Percentiles rank a stretch among this genome's conserved stretches.
phyloP scores from a whole-genome alignment of 1,140 invertebrate species.

The Pseudomyrmex gracilis region DNA sequence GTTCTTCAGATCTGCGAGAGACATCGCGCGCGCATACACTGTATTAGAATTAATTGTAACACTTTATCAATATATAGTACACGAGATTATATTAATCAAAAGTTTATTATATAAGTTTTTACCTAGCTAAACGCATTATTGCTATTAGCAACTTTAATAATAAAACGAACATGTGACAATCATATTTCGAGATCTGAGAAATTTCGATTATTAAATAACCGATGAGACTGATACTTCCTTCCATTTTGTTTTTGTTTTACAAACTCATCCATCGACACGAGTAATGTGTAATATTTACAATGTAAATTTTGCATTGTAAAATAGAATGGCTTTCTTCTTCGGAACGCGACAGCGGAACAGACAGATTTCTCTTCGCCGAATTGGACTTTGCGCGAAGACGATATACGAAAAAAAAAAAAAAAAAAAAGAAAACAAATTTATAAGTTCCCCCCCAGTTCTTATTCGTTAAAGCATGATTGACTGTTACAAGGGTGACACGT shows the following conservation, averaged over 20 bases:
- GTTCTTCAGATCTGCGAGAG: not conserved
- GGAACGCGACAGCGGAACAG: not conserved
- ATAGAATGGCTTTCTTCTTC: not conserved
- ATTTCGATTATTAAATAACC: not conserved
- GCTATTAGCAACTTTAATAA: too few species aligned
- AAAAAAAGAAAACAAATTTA: slow-evolving; percentile 64
- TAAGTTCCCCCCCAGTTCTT: slow-evolving; percentile 67
- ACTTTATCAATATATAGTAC: slow-evolving; percentile 18
- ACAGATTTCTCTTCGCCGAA: not conserved
- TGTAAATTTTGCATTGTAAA: not conserved
- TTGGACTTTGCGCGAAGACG: not conserved
- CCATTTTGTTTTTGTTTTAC: not conserved
- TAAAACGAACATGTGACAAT: too few species aligned
- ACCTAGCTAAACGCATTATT: too few species aligned
- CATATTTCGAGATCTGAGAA: not conserved
- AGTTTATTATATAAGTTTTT: too few species aligned
- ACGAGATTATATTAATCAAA: slow-evolving; percentile 14
- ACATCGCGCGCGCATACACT: not conserved
- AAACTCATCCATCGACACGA: not conserved
- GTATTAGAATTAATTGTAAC: slow-evolving; percentile 17
- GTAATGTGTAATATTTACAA: slow-evolving; percentile 14
- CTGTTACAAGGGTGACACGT: slow-evolving; percentile 66
- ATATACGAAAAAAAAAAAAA: not conserved
- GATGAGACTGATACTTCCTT: not conserved
- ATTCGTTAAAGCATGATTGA: slow-evolving; percentile 74